Base-by-base conservation (phyloP, 2,888 invertebrate genomes). In the Aporophyla lueneburgensis region DNA sequence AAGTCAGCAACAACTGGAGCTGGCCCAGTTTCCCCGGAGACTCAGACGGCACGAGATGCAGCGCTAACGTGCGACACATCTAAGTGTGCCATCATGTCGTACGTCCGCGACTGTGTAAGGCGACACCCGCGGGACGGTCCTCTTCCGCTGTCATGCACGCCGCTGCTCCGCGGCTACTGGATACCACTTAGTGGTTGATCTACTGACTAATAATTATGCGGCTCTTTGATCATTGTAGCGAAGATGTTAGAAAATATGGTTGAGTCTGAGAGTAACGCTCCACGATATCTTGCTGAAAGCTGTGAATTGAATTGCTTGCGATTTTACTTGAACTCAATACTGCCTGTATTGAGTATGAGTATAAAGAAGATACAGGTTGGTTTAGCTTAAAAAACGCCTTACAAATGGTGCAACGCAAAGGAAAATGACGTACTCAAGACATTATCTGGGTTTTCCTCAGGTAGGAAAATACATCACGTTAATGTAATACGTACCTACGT, bases 91-190 rank as follows among this genome's bases (percentile, higher is more conserved):
- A 58, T 72, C 61, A 58, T 72, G 46, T 27, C 56, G 76, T 49
- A 78, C 71, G 72, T 82, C 81, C 83, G 81, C 74, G 62, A 71
- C 84, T 81, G 78, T 84, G 89, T 85, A 86, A 88, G 70, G 65
- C n/a, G 80, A 89, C 84, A 83, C 88, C 71, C 75, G 81, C 80
- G 72, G 62, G 74, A 69, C 76, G 74, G 70, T 83, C 80, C 78
- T 81, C 86, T 86, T 85, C 86, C 86, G 80, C 73, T 56, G 83
- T 54, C 74, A 80, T 58, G 61, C 51, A 76, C 77, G 76, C 78
- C 69, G 69, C 51, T 27, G 49, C 43, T 40, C 10, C 24, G 53
- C 46, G 33, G 84, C 82, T 74, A 86, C 87, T 86, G 68, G 83
- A 83, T 51, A 76, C 70, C 79, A 65, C 72, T 76, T 74, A 81